Evolutionary conservation across 2,888 invertebrate genomes (phyloP).

Genomic region (Habroteleia sp.): DNA sequence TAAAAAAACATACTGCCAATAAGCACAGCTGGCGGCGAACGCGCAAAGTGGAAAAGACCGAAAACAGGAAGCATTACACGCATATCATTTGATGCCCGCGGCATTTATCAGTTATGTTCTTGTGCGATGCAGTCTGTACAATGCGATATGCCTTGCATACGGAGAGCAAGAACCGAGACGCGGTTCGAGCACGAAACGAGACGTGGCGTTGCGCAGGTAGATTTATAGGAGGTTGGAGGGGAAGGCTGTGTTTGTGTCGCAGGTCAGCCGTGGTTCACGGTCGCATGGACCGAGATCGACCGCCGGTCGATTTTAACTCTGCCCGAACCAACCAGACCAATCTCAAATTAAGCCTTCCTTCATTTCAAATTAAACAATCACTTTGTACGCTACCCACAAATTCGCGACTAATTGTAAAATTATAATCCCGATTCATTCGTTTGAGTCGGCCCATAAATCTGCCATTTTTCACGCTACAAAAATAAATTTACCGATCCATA

Average conservation of each 20-base stretch:
- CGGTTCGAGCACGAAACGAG: conserved; percentile 68
- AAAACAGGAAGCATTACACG: conserved; percentile 63
- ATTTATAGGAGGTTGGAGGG: conserved; percentile 75
- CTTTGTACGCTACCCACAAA: too few relatives aligned
- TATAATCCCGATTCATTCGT: too few relatives aligned
- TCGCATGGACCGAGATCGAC: conserved; percentile 72
- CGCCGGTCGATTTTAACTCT: conserved; percentile 70
- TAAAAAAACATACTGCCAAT: conserved; percentile 31
- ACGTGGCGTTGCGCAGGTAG: conserved; percentile 75
- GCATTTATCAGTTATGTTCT: conserved; percentile 61
- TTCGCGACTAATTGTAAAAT: too few relatives aligned
- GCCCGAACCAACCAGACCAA: conserved; percentile 68
- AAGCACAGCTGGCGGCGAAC: conserved; percentile 31
- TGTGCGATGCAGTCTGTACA: conserved; percentile 47
- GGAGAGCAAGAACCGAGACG: conserved; percentile 62
- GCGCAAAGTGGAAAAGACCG: conserved; percentile 46
- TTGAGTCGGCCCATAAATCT: too few relatives aligned
- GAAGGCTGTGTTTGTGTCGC: conserved; percentile 76
- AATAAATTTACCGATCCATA: too few relatives aligned
- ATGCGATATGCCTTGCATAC: conserved; percentile 55
- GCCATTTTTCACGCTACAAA: too few relatives aligned
- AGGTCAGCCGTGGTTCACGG: conserved; percentile 79
- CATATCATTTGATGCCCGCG: conserved; percentile 59
- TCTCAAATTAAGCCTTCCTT: conserved; percentile 71
- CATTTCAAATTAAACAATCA: conserved; percentile 35